Evolutionary conservation across 1,140 invertebrate species (phyloP), one percentile per base, ranked within the genome.

Genomic region (Euschistus heros): DNA sequence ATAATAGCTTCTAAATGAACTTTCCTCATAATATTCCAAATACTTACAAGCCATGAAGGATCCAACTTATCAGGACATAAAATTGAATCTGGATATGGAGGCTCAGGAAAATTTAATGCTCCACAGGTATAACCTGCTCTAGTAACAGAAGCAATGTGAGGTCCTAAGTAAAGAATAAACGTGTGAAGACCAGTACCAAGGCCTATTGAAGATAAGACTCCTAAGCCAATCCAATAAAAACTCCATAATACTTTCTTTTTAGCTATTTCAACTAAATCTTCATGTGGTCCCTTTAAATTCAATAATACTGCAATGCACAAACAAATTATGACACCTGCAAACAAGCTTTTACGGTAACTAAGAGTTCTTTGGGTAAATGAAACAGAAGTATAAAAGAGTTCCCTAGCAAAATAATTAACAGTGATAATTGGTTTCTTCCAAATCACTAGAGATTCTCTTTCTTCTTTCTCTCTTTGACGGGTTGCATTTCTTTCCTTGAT

Each of bases 161-260:
- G 92, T 22, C 96, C 95, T 70, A 99, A 78, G 76, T 99, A 99
- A 44, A 99, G 79, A 15, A 99, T 80, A 80, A 99, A 99, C 62
- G 97, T 99, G 75, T 99, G 97, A 26, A 99, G 82, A 7, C 97
- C 97, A 0, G 95, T 98, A 15, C 97, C 97, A 33, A 99, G 80
- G 2, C 97, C 97, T 55, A 99, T 93, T 13, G 94, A 98, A 24
- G 95, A 98, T 61, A 98, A 81, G 20, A 99, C 87, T 37, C 97
- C 97, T 57, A 99, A 81, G 14, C 93, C 87, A 67, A 96, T 79
- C 97, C 97, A 99, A 80, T 97, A 98, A 10, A 84, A 72, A 78
- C 86, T 92, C 88, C 92, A 95, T 71, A 79, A 76, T 44, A 82
- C 70, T 72, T 80, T 80, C 62, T 70, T 74, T 68, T 76, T 76